Evolutionary conservation across 2,888 invertebrate genomes (phyloP).

Genomic region (Girardia tigrina): DNA sequence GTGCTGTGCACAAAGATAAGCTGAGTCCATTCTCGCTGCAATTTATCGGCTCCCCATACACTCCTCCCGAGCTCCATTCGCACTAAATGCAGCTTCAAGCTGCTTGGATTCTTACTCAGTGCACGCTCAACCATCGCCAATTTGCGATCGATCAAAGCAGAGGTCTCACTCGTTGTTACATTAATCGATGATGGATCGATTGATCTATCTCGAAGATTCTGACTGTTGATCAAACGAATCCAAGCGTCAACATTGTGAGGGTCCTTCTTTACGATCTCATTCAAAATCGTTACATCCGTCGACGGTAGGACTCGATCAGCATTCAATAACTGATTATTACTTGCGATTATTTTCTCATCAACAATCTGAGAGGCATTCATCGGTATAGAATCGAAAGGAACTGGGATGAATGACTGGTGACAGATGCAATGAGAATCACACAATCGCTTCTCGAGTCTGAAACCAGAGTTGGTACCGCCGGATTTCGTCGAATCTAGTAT

Average conservation of each 20-base stretch:
- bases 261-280: neutral
- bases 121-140: neutral
- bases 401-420: neutral
- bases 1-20: neutral
- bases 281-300: neutral
- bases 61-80: neutral
- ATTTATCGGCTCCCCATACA: neutral
- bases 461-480: too few relatives aligned
- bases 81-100: neutral
- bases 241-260: neutral
- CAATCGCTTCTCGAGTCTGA: neutral
- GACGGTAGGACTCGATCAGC: neutral
- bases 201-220: neutral
- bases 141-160: neutral
- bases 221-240: neutral
- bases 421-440: constrained; percentile 8
- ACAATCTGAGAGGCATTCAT: neutral
- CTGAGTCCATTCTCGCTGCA: neutral
- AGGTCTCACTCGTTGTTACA: neutral
- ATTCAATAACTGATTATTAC: neutral
- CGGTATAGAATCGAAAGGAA: neutral
- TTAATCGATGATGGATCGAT: neutral
- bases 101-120: neutral
- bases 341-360: too few relatives aligned
- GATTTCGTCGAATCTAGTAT: neutral